Evolutionary conservation across 2,113 vertebrate species (phyloP).

Genomic region (Mus pahari): DNA sequence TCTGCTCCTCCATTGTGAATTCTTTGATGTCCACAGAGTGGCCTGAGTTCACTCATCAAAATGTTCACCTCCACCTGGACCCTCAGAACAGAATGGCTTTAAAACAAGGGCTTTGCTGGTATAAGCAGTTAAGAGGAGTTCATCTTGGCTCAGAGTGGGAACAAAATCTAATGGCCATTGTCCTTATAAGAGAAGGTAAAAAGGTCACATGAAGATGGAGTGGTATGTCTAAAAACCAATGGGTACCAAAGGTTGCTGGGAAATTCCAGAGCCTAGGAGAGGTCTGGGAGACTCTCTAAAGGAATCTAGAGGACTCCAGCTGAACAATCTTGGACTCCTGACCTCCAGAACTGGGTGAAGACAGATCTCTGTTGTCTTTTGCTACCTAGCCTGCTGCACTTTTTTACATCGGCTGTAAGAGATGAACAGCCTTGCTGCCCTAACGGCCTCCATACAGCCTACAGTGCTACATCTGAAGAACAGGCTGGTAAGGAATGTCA

Average conservation of each 20-base stretch:
- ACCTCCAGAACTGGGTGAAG: neutral
- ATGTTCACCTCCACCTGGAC: neutral
- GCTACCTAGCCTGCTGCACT: neutral
- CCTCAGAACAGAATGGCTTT: no score
- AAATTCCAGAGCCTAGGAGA: neutral
- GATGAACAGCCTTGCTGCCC: neutral
- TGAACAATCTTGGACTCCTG: neutral
- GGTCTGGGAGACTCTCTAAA: neutral
- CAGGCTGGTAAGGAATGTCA: no score
- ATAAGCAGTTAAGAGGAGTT: no score
- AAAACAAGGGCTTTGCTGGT: neutral
- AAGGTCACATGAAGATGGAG: neutral
- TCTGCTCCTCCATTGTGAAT: neutral
- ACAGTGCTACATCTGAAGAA: neutral
- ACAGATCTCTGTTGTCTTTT: neutral
- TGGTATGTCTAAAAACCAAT: no score
- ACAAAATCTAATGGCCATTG: neutral
- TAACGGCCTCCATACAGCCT: no score
- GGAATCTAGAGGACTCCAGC: no score
- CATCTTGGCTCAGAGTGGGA: neutral
- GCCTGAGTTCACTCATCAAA: neutral
- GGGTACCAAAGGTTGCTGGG: neutral
- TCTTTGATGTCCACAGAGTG: accelerated
- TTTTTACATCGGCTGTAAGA: neutral
- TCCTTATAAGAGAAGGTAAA: neutral